Evolutionary conservation across 2,888 invertebrate genomes (phyloP).

Genomic region (Rotaria magnacalcarata): DNA sequence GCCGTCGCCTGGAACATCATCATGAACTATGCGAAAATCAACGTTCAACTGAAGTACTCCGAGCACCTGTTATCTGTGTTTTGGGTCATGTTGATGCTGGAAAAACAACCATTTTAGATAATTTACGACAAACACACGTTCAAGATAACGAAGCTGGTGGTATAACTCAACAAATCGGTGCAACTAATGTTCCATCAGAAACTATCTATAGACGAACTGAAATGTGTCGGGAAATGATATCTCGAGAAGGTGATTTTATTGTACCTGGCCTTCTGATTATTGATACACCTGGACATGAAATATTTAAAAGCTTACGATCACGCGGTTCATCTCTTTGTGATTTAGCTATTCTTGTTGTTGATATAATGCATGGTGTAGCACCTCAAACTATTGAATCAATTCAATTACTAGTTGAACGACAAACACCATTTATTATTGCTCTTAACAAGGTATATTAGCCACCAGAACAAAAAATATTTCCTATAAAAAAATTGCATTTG

Average conservation of each 20-base stretch:
- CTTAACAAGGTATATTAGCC: slow-evolving; percentile 71
- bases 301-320: slow-evolving; percentile 85
- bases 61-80: slow-evolving; percentile 95
- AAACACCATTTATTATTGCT: slow-evolving; percentile 94
- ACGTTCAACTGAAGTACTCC: slow-evolving; percentile 59
- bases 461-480: slow-evolving; percentile 57
- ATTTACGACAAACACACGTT: slow-evolving; percentile 64
- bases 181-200: slow-evolving; percentile 93
- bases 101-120: slow-evolving; percentile 97
- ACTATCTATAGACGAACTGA: slow-evolving; percentile 89
- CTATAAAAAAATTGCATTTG: too few relatives aligned
- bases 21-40: background rate
- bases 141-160: slow-evolving; percentile 82
- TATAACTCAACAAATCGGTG: slow-evolving; percentile 98
- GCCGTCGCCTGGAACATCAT: background rate
- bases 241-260: slow-evolving; percentile 70
- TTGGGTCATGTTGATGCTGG: slow-evolving; percentile 98
- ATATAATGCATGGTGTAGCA: slow-evolving; percentile 98
- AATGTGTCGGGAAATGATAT: slow-evolving; percentile 70
- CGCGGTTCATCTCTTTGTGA: slow-evolving; percentile 97
- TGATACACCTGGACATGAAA: slow-evolving; percentile 99
- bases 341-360: slow-evolving; percentile 85
- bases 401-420: slow-evolving; percentile 81
- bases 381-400: slow-evolving; percentile 99
- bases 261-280: slow-evolving; percentile 94